Conservation (phyloP, 2,888 invertebrate genomes). For the Andrena haemorrhoa region DNA sequence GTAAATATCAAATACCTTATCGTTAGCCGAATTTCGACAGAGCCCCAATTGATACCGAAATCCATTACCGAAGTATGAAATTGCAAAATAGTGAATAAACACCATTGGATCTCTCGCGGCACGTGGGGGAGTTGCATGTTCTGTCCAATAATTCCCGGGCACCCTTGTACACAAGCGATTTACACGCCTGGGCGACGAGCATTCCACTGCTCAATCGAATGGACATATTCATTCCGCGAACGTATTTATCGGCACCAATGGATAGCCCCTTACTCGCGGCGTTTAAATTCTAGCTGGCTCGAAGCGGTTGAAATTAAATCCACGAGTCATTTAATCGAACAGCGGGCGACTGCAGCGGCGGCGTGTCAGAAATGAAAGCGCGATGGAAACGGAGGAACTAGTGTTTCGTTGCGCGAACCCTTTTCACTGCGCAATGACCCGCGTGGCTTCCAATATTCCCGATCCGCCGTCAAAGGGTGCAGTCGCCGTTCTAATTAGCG, state of each 20-base stretch:
- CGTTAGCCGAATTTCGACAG: no score
- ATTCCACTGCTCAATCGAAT: background rate
- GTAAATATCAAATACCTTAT: no score
- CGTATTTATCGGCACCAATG: background rate
- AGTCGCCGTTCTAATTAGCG: constrained; percentile 69
- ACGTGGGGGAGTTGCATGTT: background rate
- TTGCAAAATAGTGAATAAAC: no score
- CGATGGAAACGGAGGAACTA: constrained; percentile 12
- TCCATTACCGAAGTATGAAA: no score
- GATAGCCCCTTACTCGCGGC: background rate
- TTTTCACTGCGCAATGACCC: constrained; percentile 14
- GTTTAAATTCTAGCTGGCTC: constrained; percentile 20
- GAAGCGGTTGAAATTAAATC: constrained; percentile 31
- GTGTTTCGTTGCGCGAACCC: constrained; percentile 31
- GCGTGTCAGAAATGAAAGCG: background rate
- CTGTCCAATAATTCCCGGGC: background rate
- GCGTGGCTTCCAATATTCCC: constrained; percentile 45
- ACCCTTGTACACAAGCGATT: background rate
- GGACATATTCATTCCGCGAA: constrained; percentile 16
- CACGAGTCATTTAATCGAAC: constrained; percentile 35
- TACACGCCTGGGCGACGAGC: background rate
- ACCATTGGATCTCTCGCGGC: no score
- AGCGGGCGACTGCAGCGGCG: background rate
- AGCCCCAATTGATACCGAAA: no score
- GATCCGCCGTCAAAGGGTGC: constrained; percentile 58